These are phyloP conservation scores for Scaptomyza cyrtandrae DNA, from an alignment of 2,888 invertebrate species.

Conservation along the genomic window DNA sequence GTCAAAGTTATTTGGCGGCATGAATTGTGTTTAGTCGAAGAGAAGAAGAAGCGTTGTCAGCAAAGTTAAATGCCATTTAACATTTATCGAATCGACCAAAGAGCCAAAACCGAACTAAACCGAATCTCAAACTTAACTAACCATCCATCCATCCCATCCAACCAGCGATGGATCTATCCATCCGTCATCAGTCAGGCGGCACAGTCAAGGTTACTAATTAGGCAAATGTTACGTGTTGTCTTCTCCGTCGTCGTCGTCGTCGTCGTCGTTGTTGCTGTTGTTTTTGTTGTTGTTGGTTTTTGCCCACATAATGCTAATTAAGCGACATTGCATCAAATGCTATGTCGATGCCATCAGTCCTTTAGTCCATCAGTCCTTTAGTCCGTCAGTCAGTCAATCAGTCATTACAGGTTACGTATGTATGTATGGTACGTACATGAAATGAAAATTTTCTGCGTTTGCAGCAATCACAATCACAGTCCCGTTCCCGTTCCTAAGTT, in stretches of 20 bases:
- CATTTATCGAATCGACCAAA: conserved; percentile 19
- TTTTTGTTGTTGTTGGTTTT: conserved; percentile 3
- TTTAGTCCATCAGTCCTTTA: conserved; percentile 1
- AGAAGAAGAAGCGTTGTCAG: conserved; percentile 31
- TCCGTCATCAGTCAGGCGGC: conserved; percentile 46
- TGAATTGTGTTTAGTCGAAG: conserved; percentile 40
- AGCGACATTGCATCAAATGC: conserved; percentile 71
- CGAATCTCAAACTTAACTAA: conserved; percentile 9
- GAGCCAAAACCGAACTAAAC: conserved; percentile 8
- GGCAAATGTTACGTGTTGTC: conserved; percentile 51
- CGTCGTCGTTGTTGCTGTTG: no score
- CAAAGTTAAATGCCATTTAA: conserved; percentile 58
- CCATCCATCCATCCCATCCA: conserved; percentile 12
- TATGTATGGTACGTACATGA: conserved; percentile 3
- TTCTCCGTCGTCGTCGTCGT: background rate
- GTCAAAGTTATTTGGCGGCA: conserved; percentile 22
- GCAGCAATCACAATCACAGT: conserved; percentile 22
- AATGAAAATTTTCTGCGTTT: conserved; percentile 16
- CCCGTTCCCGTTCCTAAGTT: conserved; percentile 18
- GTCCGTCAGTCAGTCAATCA: background rate
- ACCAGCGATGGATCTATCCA: conserved; percentile 21
- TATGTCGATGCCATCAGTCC: conserved; percentile 13
- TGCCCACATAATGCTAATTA: conserved; percentile 68
- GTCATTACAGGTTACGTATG: conserved; percentile 1
- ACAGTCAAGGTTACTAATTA: conserved; percentile 75